Evolutionary conservation across 2,113 vertebrate species (phyloP).

Genomic region (Melanotaenia duboulayi): DNA sequence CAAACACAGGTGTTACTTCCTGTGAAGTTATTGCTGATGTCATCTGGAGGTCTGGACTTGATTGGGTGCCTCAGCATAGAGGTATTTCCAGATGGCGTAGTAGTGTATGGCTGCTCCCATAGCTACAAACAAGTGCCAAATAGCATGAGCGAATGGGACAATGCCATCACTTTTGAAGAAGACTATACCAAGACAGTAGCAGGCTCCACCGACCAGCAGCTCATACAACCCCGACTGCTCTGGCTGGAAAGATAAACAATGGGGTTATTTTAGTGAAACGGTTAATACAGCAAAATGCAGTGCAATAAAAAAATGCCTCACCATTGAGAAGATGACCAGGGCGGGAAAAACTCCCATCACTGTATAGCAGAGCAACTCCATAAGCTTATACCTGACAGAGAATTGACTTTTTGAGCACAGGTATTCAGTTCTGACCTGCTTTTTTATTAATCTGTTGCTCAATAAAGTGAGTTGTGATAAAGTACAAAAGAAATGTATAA

Average conservation of each 20-base stretch:
- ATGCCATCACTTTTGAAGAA: conserved; percentile 97
- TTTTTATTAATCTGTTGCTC: too few relatives aligned
- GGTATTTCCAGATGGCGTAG: conserved; percentile 96
- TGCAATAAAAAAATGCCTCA: conserved; percentile 75
- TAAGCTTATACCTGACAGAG: conserved; percentile 89
- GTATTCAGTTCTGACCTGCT: not conserved
- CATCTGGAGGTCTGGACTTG: conserved; percentile 86
- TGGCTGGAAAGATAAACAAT: conserved; percentile 78
- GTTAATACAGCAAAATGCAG: not conserved
- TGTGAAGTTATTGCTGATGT: conserved; percentile 69
- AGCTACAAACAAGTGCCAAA: conserved; percentile 97
- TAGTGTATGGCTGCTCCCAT: conserved; percentile 92
- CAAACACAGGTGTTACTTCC: conserved; percentile 37
- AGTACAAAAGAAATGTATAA: too few relatives aligned
- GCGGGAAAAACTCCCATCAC: conserved; percentile 94
- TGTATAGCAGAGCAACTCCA: conserved; percentile 93
- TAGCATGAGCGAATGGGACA: conserved; percentile 95
- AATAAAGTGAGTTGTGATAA: too few relatives aligned
- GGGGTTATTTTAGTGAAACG: not conserved
- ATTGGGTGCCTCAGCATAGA: conserved; percentile 83
- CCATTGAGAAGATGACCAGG: conserved; percentile 95
- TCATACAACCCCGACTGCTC: conserved; percentile 91
- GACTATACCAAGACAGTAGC: conserved; percentile 92
- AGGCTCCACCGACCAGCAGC: conserved; percentile 89
- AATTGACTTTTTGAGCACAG: conserved; percentile 5